These are phyloP conservation scores for Cosmia trapezina DNA, from an alignment of 2,888 invertebrate species.

Conservation along the genomic window DNA sequence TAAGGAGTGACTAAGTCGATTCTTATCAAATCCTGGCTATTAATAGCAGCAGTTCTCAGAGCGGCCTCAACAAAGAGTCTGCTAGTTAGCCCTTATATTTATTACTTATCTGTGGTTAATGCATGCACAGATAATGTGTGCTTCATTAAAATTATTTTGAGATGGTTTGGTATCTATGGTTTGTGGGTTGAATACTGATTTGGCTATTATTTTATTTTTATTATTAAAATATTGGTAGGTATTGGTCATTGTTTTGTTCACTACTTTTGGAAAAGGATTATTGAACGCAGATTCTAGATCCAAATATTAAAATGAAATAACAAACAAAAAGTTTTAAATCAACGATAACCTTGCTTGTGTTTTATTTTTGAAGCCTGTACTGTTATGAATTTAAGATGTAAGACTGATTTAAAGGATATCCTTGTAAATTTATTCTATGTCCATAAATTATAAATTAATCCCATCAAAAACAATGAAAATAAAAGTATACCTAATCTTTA, in stretches of 20 bases:
- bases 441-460: slow-evolving; percentile 21
- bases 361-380: neutral
- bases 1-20: slow-evolving; percentile 63
- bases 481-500: slow-evolving; percentile 4
- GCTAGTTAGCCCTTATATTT: slow-evolving; percentile 55
- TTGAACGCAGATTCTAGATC: neutral
- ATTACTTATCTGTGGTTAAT: slow-evolving; percentile 64
- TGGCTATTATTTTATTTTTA: neutral
- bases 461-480: slow-evolving; percentile 8
- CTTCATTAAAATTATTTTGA: slow-evolving; percentile 58
- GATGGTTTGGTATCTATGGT: slow-evolving; percentile 40
- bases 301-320: neutral
- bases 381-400: neutral
- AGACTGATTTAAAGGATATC: neutral
- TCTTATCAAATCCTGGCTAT: slow-evolving; percentile 65
- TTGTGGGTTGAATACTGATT: slow-evolving; percentile 39
- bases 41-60: slow-evolving; percentile 61
- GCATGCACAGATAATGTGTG: slow-evolving; percentile 59
- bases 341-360: neutral
- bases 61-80: slow-evolving; percentile 61
- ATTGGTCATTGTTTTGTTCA: neutral
- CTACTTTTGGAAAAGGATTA: neutral
- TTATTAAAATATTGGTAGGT: neutral
- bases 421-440: neutral
- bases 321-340: neutral